Percentiles rank a stretch among this genome's conserved stretches.
Conservation (phyloP, 2,113 vertebrate genomes). For the Eclectus roratus region DNA sequence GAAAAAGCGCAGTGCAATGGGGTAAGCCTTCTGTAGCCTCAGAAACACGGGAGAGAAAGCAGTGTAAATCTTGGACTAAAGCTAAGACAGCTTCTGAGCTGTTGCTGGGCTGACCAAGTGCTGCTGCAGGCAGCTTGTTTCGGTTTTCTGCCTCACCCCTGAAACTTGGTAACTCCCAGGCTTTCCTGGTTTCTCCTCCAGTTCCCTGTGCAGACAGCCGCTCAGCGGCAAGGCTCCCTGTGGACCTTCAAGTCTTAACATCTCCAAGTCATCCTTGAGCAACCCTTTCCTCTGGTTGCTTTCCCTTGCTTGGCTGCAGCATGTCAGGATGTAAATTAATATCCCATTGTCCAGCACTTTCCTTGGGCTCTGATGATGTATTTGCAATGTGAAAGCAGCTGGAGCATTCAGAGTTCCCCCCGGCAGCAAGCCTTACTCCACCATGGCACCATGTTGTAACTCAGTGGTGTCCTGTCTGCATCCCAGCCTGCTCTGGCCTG, state of each 20-base stretch:
- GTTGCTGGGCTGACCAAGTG: not conserved
- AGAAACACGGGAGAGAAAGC: not conserved
- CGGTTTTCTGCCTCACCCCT: not conserved
- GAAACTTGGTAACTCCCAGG: not conserved
- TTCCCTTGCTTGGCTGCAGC: not conserved
- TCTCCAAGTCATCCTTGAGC: not conserved
- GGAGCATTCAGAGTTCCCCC: not conserved
- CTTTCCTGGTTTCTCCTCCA: not conserved
- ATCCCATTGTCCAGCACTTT: not conserved
- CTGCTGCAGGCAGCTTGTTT: not conserved
- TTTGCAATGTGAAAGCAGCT: not conserved
- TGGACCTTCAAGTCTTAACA: not conserved
- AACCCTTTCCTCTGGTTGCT: not conserved
- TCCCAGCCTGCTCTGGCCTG: conserved; percentile 3
- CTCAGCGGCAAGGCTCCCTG: not conserved
- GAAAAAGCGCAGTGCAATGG: not conserved
- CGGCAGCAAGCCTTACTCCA: not conserved
- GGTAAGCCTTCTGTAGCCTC: not conserved
- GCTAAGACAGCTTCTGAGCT: not conserved
- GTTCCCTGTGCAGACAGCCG: not conserved
- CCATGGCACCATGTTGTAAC: not conserved
- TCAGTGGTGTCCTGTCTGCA: not conserved
- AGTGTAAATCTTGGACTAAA: not conserved
- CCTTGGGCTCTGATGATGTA: not conserved
- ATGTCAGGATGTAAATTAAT: not conserved